Base-by-base conservation (phyloP, 2,797 vertebrate species). In the Rousettus madagascariensis region DNA sequence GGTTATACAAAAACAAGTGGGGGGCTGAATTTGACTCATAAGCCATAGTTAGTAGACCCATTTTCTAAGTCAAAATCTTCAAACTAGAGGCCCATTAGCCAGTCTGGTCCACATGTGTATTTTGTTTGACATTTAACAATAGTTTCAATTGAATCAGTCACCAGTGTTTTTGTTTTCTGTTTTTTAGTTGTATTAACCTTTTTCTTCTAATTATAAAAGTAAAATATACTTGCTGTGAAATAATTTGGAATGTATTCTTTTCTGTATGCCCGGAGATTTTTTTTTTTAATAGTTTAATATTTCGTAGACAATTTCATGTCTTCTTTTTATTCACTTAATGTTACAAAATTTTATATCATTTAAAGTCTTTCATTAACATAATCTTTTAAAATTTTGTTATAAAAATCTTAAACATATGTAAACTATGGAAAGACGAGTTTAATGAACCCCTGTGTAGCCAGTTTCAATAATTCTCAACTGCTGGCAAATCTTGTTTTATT, bases 351-450 rank as follows among this genome's bases (percentile, higher is more conserved):
- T 78, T 11, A 46, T 38, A 69, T 65, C 51, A 91, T 68, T 91
- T 66, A 91, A 85, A 94, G 61, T 57, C 59, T 89, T 94, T 89
- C 28, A 78, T 71, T 78, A 95, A 55, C 26, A 83, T 94, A 86
- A 43, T 33, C 55, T 91, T 95, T 93, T 57, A 80, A 85, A 92
- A 72, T 20, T 85, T 95, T 66, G 38, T 71, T 68, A 38, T 89
- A 71, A 95, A 94, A 71, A 90, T 90, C 24, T 89, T 57, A 78
- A 91, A 41, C 55, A 24, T 36, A 30, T n/a, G 9, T 41, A 51
- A 28, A 88, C 85, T 30, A 57, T 75, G 74, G 28, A 86, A 38
- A 88, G 24, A n/a, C 38, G 43, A 49, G 17, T 61, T 65, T 55
- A 49, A 41, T 46, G 30, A 95, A 36, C 20, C 5, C 49, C 4